Conservation (phyloP, 2,888 invertebrate genomes). For the Phyllotreta striolata region DNA sequence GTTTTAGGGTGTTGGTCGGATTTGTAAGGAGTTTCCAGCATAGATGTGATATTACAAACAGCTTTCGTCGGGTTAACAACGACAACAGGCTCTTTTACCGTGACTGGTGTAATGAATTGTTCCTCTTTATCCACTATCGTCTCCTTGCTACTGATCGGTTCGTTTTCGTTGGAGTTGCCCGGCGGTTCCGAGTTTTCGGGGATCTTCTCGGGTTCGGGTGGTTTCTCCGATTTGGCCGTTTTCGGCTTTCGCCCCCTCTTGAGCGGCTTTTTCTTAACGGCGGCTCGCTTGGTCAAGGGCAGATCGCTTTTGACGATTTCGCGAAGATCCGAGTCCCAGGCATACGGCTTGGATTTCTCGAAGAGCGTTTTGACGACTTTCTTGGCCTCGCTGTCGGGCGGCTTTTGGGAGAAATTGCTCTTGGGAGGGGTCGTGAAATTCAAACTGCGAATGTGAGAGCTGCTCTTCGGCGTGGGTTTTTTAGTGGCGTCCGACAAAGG, state of each 20-base stretch:
- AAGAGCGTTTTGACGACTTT: constrained; percentile 24
- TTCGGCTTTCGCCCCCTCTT: too few species aligned
- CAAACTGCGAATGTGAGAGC: constrained; percentile 52
- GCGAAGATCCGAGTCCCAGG: constrained; percentile 54
- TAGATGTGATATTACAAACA: constrained; percentile 47
- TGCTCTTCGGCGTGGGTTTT: constrained; percentile 44
- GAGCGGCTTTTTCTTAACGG: constrained; percentile 19
- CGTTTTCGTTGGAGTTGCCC: constrained; percentile 29
- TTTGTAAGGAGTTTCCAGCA: constrained; percentile 48
- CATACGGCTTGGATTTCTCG: neutral
- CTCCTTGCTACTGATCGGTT: constrained; percentile 26
- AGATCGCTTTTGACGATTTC: constrained; percentile 16
- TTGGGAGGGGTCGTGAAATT: constrained; percentile 52
- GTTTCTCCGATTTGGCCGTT: too few species aligned
- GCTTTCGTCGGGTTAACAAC: constrained; percentile 35
- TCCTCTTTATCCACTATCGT: constrained; percentile 38
- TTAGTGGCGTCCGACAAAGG: constrained; percentile 25
- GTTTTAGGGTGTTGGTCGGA: constrained; percentile 49
- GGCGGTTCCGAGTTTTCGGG: neutral
- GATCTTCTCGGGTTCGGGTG: too few species aligned
- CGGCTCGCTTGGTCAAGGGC: constrained; percentile 18
- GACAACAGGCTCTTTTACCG: constrained; percentile 22
- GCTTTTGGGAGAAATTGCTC: constrained; percentile 20
- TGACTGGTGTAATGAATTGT: constrained; percentile 42
- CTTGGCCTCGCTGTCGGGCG: constrained; percentile 1